Evolutionary conservation across 1,140 invertebrate species (phyloP), one percentile per base, ranked within the genome.

Genomic region (Micrasema minimum): DNA sequence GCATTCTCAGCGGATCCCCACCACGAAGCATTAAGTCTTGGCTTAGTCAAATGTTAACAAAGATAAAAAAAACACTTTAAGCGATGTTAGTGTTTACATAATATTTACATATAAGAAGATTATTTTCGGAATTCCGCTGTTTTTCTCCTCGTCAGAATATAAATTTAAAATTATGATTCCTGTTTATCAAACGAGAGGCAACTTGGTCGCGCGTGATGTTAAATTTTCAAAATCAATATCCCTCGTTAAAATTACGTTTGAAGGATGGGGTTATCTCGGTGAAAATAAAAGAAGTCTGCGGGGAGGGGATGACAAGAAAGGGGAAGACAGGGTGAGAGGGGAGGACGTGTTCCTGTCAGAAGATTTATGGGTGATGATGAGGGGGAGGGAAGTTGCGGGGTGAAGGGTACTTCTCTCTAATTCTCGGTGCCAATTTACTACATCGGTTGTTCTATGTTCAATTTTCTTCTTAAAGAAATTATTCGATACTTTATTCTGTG

Each of bases 341-440:
- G 14, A 72, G 45, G 70, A 72, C 53, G 65, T 38, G 53, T 41
- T 59, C 59, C 53, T 66, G 72, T 73, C 72, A 69, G 37, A 59
- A 70, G 68, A 74, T 74, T 74, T 74, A 70, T 74, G 43, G 53
- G 65, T 59, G 64, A 70, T 70, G 64, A 74, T 74, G 68, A 70
- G 65, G 35, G 64, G 61, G 66, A 43, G 50, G 61, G 38, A 26
- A 14, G 23, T 57, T 55, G 53, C n/a, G n/a, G n/a, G n/a, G n/a
- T n/a, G n/a, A n/a, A n/a, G n/a, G n/a, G n/a, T n/a, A n/a, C 26
- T 31, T 69, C 43, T 72, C 61, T 46, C 41, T 73, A 73, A 69
- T 73, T 45, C 46, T 48, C 43, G 14, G 57, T 26, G 43, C 46
- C 46, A 41, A 46, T 67, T 55, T 55, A 46, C 26, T 18, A 50